Percentiles rank a stretch among this genome's conserved stretches.
Conservation (phyloP, 2,888 invertebrate species). For the Nowickia ferox region DNA sequence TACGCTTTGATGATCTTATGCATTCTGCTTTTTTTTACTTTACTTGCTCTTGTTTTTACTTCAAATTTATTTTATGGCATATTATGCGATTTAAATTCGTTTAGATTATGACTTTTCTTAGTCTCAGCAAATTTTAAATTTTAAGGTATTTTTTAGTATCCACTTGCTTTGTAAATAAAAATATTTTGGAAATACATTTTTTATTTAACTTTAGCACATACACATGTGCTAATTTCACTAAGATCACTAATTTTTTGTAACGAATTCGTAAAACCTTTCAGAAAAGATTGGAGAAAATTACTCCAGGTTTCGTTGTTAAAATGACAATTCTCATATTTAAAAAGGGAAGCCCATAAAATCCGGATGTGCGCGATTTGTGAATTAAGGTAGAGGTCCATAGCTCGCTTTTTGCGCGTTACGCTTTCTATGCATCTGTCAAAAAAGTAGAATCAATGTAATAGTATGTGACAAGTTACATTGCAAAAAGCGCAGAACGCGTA, state of each 20-base stretch:
- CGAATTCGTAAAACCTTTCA: background rate
- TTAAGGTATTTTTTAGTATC: background rate
- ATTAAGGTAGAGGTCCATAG: too few relatives aligned
- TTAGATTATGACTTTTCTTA: slow-evolving; percentile 19
- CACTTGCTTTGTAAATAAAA: too few relatives aligned
- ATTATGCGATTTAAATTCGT: background rate
- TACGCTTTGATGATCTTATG: slow-evolving; percentile 23
- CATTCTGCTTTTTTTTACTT: slow-evolving; percentile 7
- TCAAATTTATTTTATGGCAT: slow-evolving; percentile 29
- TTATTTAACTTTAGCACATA: background rate
- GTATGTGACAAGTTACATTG: too few relatives aligned
- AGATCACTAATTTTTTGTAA: background rate
- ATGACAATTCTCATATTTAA: too few relatives aligned
- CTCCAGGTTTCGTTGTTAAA: too few relatives aligned
- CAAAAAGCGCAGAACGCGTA: too few relatives aligned
- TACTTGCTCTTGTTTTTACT: background rate
- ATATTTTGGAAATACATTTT: background rate
- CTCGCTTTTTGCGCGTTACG: too few relatives aligned
- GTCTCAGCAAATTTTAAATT: background rate
- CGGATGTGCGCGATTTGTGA: too few relatives aligned
- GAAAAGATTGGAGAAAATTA: background rate
- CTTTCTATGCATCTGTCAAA: too few relatives aligned
- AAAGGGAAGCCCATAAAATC: too few relatives aligned
- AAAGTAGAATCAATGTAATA: too few relatives aligned
- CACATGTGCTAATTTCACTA: background rate